phyloP scores from a whole-genome alignment of 37 sponge, comb jelly and placozoan species.

The Geodia barretti region DNA sequence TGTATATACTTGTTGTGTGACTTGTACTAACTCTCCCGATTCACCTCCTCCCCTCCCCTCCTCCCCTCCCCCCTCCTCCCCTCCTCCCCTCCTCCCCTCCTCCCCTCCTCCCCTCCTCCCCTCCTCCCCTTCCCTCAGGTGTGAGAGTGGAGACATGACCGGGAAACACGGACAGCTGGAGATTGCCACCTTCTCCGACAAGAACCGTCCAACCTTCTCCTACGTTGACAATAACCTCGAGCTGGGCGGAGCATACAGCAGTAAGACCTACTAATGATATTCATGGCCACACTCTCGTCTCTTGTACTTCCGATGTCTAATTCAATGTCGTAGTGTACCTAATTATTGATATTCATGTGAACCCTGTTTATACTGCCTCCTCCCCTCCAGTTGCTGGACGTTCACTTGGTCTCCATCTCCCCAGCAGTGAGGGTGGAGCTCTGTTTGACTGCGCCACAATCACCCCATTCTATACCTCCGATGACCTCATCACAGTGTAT shows the following conservation, averaged over 20 bases:
- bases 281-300: no score
- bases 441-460: constrained; percentile 50
- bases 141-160: constrained; percentile 70
- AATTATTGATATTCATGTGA: background rate
- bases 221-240: constrained; percentile 46
- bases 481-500: background rate
- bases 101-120: background rate
- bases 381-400: constrained; percentile 45
- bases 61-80: no score
- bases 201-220: constrained; percentile 16
- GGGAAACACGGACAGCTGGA: constrained; percentile 60
- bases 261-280: no score
- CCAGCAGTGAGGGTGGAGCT: background rate
- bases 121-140: constrained; percentile 13
- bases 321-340: background rate
- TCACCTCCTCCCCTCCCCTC: no score
- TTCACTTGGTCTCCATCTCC: constrained; percentile 45
- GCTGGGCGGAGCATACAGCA: constrained; percentile 29
- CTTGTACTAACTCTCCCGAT: no score
- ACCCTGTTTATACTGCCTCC: background rate
- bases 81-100: no score
- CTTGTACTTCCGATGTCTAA: no score
- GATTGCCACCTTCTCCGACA: constrained; percentile 11
- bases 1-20: no score
- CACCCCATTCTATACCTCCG: background rate